Evolutionary conservation across 2,797 vertebrate species (phyloP), one percentile per base, ranked within the genome.

Genomic region (Bryconaethiops microstoma): DNA sequence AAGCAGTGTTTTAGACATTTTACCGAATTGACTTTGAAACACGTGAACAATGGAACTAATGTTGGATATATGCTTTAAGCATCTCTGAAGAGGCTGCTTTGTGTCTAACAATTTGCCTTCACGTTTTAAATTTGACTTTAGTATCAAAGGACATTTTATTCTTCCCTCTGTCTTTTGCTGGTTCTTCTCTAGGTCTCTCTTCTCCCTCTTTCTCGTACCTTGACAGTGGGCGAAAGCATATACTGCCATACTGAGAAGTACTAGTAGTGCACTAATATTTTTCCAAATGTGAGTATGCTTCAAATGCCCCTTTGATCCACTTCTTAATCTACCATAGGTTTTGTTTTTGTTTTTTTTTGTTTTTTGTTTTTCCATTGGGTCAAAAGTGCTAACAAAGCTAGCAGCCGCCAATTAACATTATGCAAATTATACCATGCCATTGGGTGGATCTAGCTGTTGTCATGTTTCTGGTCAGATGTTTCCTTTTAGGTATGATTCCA

Each of bases 91-190:
- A 16, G 19, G 60, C n/a, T 21, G 23, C 39, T 16, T 63, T 50
- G 7, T 4, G 19, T n/a, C 23, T 55, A 4, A 35, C 23, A 50
- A 71, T 25, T 71, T 45, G 48, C 50, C 70, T 72, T 55, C 25
- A 55, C 7, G 14, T 59, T 59, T 74, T 42, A 42, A 19, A 50
- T 52, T 7, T 8, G 8, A 21, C 54, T 39, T 54, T 6, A 35
- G n/a, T 71, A 71, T 70, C 67, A 40, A 70, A 74, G 60, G 19
- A 60, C 50, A 69, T 59, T 83, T 71, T 77, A 40, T 77, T 65
- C 63, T 42, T 62, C 5, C 7, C 45, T 63, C 21, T 39, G 39
- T 78, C 54, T 79, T 39, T 42, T n/a, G 13, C 13, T 52, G 12
- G 12, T 52, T 52, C 9, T 57, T 48, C 23, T 45, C 48, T 4